These are phyloP conservation scores for Laticauda colubrina DNA, from an alignment of 2,113 vertebrate genomes.

Conservation along the genomic window DNA sequence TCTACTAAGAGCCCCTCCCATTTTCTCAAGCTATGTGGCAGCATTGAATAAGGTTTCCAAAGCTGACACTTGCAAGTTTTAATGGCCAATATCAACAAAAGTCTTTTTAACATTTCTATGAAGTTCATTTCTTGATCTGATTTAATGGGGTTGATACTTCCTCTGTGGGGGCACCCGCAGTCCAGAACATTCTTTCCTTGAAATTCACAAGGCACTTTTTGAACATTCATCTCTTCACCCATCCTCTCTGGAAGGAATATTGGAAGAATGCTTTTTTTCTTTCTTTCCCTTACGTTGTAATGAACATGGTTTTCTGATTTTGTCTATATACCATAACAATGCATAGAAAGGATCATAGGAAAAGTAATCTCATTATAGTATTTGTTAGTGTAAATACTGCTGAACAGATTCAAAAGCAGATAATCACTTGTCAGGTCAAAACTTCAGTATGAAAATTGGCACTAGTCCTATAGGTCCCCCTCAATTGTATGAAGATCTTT, in stretches of 20 bases:
- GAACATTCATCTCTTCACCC: background rate
- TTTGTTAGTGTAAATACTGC: background rate
- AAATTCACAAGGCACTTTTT: background rate
- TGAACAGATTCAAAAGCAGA: background rate
- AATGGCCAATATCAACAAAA: background rate
- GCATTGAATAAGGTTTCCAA: too few relatives aligned
- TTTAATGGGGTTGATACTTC: background rate
- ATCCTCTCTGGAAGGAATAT: background rate
- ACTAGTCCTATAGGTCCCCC: background rate
- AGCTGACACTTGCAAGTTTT: background rate
- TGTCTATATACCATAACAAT: background rate
- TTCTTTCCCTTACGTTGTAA: background rate
- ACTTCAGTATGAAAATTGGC: background rate
- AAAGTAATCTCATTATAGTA: constrained; percentile 21
- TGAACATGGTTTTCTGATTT: background rate
- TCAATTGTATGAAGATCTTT: background rate
- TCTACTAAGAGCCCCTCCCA: too few relatives aligned
- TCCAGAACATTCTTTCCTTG: background rate
- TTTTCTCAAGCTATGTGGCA: too few relatives aligned
- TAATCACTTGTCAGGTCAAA: background rate
- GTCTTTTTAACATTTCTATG: background rate
- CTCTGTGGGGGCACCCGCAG: background rate
- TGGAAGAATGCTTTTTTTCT: background rate
- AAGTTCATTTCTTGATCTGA: background rate
- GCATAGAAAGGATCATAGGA: background rate